Base-by-base conservation (phyloP, 2,888 invertebrate species). In the Phymatocera aterrima region DNA sequence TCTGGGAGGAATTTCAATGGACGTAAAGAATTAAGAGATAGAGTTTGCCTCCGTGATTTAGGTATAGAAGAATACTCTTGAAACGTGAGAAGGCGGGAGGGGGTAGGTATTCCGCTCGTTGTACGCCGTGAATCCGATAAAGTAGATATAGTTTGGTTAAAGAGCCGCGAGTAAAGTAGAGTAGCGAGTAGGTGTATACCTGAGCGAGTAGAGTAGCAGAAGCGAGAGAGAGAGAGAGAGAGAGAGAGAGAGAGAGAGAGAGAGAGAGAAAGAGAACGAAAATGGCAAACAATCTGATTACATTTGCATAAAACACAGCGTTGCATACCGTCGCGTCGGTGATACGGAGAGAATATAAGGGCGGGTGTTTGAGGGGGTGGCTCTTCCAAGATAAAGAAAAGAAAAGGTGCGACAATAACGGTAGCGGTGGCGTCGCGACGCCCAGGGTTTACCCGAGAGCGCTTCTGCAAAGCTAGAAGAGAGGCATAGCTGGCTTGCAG, bases 201-300 rank as follows among this genome's bases (percentile, higher is more conserved):
- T 10, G 64, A 37, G 34, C 37, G 24, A 51, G 34, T 6, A 40
- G 37, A 64, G 77, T 21, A 31, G 77, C n/a, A n/a, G 61, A 21
- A 64, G 77, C n/a, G n/a, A n/a, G n/a, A n/a, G n/a, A n/a, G n/a
- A n/a, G n/a, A n/a, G n/a, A n/a, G n/a, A n/a, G n/a, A n/a, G n/a
- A n/a, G n/a, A n/a, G n/a, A n/a, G n/a, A n/a, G n/a, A n/a, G n/a
- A n/a, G n/a, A n/a, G n/a, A n/a, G n/a, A n/a, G n/a, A n/a, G n/a
- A n/a, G n/a, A n/a, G n/a, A n/a, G n/a, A n/a, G n/a, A n/a, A n/a
- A n/a, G n/a, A n/a, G 31, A 40, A 40, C 46, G 83, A 83, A 83
- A 85, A 84, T 83, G 81, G 83, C 83, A 83, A 84, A 84, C 83
- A 83, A 87, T 85, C 85, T 87, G 87, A 87, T 87, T 87, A 83